Conservation (phyloP, 2,888 invertebrate genomes). For the Ectropis crepuscularia region DNA sequence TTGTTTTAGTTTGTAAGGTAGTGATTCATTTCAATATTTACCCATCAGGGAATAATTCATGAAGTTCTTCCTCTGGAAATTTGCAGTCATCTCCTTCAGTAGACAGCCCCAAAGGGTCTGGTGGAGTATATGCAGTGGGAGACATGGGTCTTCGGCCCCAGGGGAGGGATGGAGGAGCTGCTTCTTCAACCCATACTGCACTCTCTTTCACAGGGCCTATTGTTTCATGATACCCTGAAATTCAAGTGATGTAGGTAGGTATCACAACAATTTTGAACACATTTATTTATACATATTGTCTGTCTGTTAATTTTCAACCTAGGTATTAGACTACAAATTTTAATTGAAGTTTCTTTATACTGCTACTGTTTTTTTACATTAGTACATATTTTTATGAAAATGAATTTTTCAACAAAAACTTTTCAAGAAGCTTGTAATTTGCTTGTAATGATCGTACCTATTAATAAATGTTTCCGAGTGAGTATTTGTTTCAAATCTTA, state of each 20-base stretch:
- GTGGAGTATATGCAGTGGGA: conserved; percentile 93
- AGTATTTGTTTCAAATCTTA: too few species aligned
- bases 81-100: conserved; percentile 97
- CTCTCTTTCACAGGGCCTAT: conserved; percentile 98
- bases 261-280: background rate
- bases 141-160: conserved; percentile 95
- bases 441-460: too few species aligned
- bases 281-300: too few species aligned
- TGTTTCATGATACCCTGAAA: conserved; percentile 91
- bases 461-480: too few species aligned
- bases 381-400: too few species aligned
- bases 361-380: too few species aligned
- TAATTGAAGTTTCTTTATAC: too few species aligned
- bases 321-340: too few species aligned
- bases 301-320: too few species aligned
- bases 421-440: too few species aligned
- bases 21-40: conserved; percentile 37
- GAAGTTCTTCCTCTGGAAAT: conserved; percentile 94
- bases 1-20: too few species aligned
- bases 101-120: conserved; percentile 96
- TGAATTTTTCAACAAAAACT: too few species aligned
- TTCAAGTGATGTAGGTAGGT: background rate
- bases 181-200: conserved; percentile 99
- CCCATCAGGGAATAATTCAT: conserved; percentile 95
- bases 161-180: conserved; percentile 91